Evolutionary conservation across 2,113 vertebrate species (phyloP).

Genomic region (Albula goreensis): DNA sequence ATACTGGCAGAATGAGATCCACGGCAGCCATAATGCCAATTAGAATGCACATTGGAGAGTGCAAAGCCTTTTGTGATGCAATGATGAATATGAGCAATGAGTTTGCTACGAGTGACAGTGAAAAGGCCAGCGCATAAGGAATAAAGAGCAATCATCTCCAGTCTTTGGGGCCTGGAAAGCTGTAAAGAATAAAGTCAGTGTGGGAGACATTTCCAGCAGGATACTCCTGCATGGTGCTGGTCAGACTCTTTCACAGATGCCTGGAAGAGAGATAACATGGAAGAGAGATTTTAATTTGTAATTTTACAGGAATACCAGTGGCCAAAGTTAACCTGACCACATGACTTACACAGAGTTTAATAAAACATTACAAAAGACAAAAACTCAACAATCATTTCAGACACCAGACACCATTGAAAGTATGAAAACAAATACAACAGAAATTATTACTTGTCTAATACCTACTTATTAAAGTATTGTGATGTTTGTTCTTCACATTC

Average conservation of each 20-base stretch:
- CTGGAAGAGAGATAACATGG: neutral
- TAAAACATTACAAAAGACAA: too few species aligned
- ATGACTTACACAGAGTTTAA: too few species aligned
- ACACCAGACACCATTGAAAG: too few species aligned
- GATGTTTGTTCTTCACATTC: too few species aligned
- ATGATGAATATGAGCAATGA: slow-evolving; percentile 36
- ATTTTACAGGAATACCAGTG: too few species aligned
- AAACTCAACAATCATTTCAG: too few species aligned
- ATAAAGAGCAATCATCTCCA: slow-evolving; percentile 30
- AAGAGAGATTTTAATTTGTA: too few species aligned
- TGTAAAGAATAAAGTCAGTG: slow-evolving; percentile 33
- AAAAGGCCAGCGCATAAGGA: slow-evolving; percentile 36
- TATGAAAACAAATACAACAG: too few species aligned
- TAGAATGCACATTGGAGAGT: slow-evolving; percentile 56
- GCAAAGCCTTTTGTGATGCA: slow-evolving; percentile 34
- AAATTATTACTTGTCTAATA: too few species aligned
- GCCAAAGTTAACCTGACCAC: too few species aligned
- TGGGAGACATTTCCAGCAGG: slow-evolving; percentile 31
- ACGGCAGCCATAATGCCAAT: slow-evolving; percentile 49
- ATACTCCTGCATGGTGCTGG: slow-evolving; percentile 12
- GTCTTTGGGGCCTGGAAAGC: slow-evolving; percentile 35
- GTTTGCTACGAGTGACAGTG: slow-evolving; percentile 36
- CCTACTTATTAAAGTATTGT: too few species aligned
- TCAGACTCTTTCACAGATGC: neutral
- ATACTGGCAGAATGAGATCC: slow-evolving; percentile 35